Percentiles rank a stretch among this genome's conserved stretches.
These are phyloP conservation scores for Anthoscopus minutus DNA, from an alignment of 2,113 vertebrate genomes.

Conservation along the genomic window DNA sequence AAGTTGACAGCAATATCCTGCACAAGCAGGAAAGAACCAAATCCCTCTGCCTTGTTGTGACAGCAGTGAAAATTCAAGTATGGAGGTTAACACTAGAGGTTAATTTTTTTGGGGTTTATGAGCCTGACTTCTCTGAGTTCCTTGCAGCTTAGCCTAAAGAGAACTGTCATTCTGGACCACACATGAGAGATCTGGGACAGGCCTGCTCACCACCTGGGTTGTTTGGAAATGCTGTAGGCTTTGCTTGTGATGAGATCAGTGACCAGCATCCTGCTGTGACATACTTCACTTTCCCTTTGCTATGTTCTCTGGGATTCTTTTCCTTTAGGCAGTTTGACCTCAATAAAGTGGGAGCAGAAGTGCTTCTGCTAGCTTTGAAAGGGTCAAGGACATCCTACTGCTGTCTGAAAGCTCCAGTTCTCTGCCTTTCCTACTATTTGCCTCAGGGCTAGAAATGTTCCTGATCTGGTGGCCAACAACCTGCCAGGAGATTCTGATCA, in stretches of 20 bases:
- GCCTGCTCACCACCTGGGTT: not conserved
- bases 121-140: not conserved
- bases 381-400: not conserved
- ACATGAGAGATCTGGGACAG: not conserved
- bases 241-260: not conserved
- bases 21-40: not conserved
- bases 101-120: not conserved
- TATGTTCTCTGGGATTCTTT: not conserved
- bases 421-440: not conserved
- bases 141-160: not conserved
- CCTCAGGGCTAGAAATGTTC: not conserved
- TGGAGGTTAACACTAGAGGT: not conserved
- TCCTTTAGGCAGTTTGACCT: not conserved
- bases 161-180: not conserved
- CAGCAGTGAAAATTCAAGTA: not conserved
- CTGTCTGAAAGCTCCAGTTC: not conserved
- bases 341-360: not conserved
- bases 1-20: not conserved
- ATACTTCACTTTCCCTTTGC: not conserved
- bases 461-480: rapidly evolving
- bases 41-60: not conserved
- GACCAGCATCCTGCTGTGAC: not conserved
- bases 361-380: not conserved
- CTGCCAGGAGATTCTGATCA: not conserved
- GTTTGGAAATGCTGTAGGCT: not conserved